Evolutionary conservation across 2,888 invertebrate species (phyloP).

Genomic region (Megastigmus dorsalis): DNA sequence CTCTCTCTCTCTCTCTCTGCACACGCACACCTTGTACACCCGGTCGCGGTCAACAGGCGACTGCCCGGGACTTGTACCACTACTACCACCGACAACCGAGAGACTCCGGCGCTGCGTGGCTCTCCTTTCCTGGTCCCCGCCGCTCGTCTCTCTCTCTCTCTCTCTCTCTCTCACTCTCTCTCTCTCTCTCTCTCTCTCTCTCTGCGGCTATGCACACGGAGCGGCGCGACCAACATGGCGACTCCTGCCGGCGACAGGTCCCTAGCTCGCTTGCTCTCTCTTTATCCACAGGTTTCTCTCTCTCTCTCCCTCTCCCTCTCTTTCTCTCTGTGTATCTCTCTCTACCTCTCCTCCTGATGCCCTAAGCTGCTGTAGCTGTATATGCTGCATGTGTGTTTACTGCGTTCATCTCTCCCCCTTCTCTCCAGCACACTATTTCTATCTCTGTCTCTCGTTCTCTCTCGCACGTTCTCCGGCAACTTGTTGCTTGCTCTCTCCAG

Average conservation of each 20-base stretch:
- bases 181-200: not conserved
- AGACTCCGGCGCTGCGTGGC: slow-evolving; percentile 6
- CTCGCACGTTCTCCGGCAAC: slow-evolving; percentile 17
- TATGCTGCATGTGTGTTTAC: not conserved
- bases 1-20: slow-evolving; percentile 23
- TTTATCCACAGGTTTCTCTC: not conserved
- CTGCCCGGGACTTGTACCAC: slow-evolving; percentile 58
- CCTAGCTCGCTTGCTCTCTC: slow-evolving; percentile 2
- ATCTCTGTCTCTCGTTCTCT: slow-evolving; percentile 2
- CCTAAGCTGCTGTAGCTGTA: slow-evolving; percentile 3
- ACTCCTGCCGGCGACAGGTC: slow-evolving; percentile 47
- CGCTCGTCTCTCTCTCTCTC: not conserved
- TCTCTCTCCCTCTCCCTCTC: slow-evolving; percentile 12
- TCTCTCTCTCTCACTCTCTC: slow-evolving; percentile 10
- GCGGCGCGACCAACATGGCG: slow-evolving; percentile 46
- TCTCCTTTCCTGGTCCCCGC: slow-evolving; percentile 48
- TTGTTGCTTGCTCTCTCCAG: slow-evolving; percentile 44
- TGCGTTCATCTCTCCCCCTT: not conserved
- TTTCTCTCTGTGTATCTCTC: not conserved
- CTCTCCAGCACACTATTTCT: not conserved
- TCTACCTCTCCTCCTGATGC: slow-evolving; percentile 21
- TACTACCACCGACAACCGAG: not conserved
- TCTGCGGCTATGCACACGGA: not conserved
- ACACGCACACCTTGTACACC: slow-evolving; percentile 62
- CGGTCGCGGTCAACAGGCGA: slow-evolving; percentile 73